Percentiles rank a stretch among this genome's conserved stretches.
phyloP scores from a whole-genome alignment of 2,888 invertebrate species.

The Drosophila kanekoi region DNA sequence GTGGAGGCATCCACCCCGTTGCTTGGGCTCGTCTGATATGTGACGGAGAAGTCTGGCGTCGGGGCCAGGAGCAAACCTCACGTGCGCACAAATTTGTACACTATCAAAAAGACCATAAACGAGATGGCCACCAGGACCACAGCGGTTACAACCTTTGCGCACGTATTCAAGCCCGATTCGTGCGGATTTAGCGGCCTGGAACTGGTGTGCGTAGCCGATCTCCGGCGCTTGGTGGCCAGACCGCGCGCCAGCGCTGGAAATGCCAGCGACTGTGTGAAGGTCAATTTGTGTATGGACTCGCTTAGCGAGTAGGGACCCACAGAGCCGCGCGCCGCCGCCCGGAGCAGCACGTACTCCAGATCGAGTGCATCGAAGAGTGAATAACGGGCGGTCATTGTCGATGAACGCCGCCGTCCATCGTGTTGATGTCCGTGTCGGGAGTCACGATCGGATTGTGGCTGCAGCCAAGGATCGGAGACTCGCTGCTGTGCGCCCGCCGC shows the following conservation, averaged over 20 bases:
- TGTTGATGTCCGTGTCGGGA: constrained; percentile 84
- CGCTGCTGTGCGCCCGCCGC: constrained; percentile 83
- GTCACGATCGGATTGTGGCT: constrained; percentile 84
- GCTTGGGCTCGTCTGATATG: constrained; percentile 78
- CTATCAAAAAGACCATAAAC: constrained; percentile 90
- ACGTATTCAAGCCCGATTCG: constrained; percentile 89
- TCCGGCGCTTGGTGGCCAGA: constrained; percentile 88
- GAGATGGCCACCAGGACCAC: constrained; percentile 89
- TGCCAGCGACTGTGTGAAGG: constrained; percentile 90
- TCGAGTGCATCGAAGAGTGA: constrained; percentile 90
- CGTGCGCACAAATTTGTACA: constrained; percentile 91
- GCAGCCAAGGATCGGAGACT: constrained; percentile 85
- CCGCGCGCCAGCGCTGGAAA: constrained; percentile 90
- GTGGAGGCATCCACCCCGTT: constrained; percentile 60
- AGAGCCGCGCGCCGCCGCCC: constrained; percentile 90
- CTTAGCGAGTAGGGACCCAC: constrained; percentile 90
- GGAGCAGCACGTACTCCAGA: constrained; percentile 89
- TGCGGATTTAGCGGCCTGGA: constrained; percentile 87
- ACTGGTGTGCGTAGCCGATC: constrained; percentile 86
- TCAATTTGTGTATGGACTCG: constrained; percentile 90
- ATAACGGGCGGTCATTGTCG: constrained; percentile 88
- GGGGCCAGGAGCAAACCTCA: constrained; percentile 92
- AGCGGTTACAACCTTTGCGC: constrained; percentile 90
- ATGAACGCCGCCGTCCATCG: constrained; percentile 85
- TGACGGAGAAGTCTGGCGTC: constrained; percentile 84